Evolutionary conservation across 2,113 vertebrate species (phyloP), one percentile per base, ranked within the genome.

Genomic region (Callaeas wilsoni): DNA sequence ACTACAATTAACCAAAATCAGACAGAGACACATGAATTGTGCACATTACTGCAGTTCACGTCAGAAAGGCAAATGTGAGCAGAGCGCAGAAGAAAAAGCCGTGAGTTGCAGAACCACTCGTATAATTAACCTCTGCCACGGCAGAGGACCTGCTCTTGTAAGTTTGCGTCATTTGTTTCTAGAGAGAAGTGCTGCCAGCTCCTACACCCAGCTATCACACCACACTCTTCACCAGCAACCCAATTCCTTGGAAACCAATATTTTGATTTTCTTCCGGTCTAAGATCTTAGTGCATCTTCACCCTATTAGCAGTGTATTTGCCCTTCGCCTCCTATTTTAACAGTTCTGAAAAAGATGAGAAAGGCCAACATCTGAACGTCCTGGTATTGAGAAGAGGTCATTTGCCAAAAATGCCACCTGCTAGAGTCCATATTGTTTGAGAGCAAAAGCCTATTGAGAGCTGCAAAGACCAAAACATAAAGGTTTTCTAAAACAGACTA

Each of bases 361-460:
- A 93, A 95, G 95, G 90, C 30, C 90, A 96, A 27, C 87, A 94
- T 96, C 82, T 95, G 92, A 97, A 89, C 29, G 29, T 93, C 78
- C 60, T 65, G 39, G 59, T 55, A 87, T 83, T 80, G 88, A 93
- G 94, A 86, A 90, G 87, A 94, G 96, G 94, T 95, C 96, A 96
- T 94, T 52, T 94, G 92, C 95, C 93, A 96, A 96, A 97, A 94
- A 94, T 71, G 59, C 96, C 97, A 96, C 97, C 97, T 96, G 97
- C 96, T 73, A 94, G 90, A 90, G 91, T 85, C 94, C 70, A 60
- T 73, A 95, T 75, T 97, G 95, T 96, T 93, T 83, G 95, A 93
- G 79, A 46, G 94, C 81, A 96, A 94, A 97, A 92, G 93, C 96
- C 94, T 91, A 87, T 75, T 95, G 94, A 96, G 96, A 93, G 86